These are phyloP conservation scores for Eulemur macaco DNA, from an alignment of 2,113 vertebrate genomes.

Conservation along the genomic window DNA sequence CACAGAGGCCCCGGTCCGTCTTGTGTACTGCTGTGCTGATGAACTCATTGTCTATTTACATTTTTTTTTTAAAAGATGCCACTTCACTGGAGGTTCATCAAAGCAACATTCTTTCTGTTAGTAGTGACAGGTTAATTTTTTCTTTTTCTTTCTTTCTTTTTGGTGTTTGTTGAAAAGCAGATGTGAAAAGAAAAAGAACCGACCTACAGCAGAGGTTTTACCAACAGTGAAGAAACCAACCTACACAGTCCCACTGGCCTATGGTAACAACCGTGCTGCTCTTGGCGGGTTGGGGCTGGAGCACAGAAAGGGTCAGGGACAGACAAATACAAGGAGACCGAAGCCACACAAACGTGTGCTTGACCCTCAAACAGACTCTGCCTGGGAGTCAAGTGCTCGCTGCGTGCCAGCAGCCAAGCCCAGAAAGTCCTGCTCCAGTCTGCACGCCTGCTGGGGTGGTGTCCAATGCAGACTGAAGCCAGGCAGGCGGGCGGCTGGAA, in stretches of 20 bases:
- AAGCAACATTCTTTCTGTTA: background rate
- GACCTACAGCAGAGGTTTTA: background rate
- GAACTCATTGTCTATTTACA: background rate
- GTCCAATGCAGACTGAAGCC: background rate
- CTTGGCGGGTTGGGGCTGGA: background rate
- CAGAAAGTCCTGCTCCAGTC: background rate
- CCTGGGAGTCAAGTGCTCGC: accelerated
- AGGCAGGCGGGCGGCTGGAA: accelerated
- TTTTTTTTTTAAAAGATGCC: background rate
- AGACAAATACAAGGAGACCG: accelerated
- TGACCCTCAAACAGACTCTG: accelerated
- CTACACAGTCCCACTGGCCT: background rate
- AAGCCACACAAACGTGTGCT: background rate
- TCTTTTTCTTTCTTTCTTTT: background rate
- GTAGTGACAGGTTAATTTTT: background rate
- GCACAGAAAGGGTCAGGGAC: background rate
- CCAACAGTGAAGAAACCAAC: background rate
- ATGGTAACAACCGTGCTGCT: background rate
- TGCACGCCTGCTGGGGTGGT: no score
- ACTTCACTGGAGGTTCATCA: background rate
- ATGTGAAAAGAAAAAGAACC: background rate
- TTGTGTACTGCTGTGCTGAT: background rate
- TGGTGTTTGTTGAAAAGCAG: background rate
- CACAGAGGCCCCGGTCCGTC: background rate
- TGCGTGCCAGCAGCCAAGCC: background rate